Conservation (phyloP, 2,888 invertebrate genomes). For the Myopa testacea region DNA sequence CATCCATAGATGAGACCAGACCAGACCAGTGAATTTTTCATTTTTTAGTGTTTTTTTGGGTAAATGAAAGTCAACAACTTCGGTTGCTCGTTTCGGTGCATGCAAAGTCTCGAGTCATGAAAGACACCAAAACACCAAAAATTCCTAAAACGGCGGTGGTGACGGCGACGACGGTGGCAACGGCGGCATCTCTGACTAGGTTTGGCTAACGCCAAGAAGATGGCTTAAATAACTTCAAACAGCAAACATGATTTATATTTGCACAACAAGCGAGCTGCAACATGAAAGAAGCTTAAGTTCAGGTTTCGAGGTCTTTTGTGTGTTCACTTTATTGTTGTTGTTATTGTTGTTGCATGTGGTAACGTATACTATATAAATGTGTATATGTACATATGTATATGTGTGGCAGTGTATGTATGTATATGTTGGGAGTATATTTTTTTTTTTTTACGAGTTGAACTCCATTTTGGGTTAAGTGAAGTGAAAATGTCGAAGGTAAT, state of each 20-base stretch:
- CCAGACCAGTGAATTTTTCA: not conserved
- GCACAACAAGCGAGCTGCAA: conserved; percentile 15
- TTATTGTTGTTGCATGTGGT: not conserved
- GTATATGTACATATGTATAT: not conserved
- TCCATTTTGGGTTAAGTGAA: conserved; percentile 35
- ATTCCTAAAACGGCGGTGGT: conserved; percentile 14
- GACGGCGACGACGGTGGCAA: not conserved
- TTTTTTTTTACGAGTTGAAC: conserved; percentile 16
- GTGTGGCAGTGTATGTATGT: not conserved
- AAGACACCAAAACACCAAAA: conserved; percentile 19
- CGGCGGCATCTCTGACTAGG: not conserved
- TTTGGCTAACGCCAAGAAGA: conserved; percentile 28
- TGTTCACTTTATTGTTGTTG: conserved; percentile 9
- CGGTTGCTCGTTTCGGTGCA: conserved; percentile 3
- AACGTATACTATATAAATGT: not conserved
- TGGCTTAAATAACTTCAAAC: conserved; percentile 28
- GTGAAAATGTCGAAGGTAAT: conserved; percentile 36
- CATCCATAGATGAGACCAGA: not conserved
- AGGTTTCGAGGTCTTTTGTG: not conserved
- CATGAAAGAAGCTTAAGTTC: not conserved
- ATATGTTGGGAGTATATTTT: conserved; percentile 11
- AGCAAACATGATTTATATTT: conserved; percentile 40
- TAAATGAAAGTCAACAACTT: conserved; percentile 9
- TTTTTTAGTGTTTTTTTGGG: not conserved
- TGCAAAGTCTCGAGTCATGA: conserved; percentile 39